phyloP scores from a whole-genome alignment of 2,113 vertebrate genomes.

The Talpa occidentalis region DNA sequence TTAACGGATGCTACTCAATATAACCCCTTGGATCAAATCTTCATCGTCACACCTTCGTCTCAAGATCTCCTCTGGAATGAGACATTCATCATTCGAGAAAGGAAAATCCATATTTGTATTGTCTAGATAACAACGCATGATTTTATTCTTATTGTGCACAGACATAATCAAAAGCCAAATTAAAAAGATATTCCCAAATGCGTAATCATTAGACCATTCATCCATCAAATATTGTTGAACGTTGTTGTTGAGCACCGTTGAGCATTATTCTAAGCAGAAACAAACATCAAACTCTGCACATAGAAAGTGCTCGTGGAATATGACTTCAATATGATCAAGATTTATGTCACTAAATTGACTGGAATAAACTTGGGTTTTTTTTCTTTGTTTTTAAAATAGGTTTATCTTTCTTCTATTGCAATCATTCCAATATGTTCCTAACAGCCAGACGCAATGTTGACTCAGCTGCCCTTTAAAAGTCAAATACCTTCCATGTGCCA shows the following conservation, averaged over 20 bases:
- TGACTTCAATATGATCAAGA: background rate
- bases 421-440: background rate
- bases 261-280: background rate
- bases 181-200: background rate
- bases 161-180: background rate
- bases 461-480: constrained; percentile 49
- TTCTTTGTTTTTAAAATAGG: background rate
- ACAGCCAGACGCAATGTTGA: constrained; percentile 26
- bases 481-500: background rate
- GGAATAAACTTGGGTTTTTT: background rate
- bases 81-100: background rate
- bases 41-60: background rate
- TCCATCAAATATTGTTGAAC: background rate
- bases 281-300: background rate
- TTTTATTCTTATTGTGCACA: background rate
- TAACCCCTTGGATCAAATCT: background rate
- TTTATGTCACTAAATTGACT: background rate
- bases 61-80: background rate
- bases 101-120: background rate
- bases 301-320: background rate
- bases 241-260: background rate
- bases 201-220: background rate
- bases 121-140: background rate
- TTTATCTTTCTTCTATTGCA: background rate
- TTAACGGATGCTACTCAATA: background rate